Conservation (phyloP, 2,113 vertebrate genomes). For the Albula glossodonta region DNA sequence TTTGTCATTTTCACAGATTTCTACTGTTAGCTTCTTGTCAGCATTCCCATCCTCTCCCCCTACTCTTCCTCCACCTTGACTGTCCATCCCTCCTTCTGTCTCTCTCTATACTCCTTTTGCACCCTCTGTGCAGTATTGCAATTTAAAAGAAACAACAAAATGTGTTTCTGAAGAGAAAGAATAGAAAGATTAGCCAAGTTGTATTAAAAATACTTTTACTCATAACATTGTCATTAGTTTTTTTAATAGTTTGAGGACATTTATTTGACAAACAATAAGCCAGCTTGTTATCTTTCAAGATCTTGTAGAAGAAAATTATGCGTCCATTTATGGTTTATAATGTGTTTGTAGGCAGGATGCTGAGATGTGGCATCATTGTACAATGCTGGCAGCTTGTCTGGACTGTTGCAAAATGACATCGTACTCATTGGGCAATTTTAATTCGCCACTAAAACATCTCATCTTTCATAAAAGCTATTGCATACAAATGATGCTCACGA, state of each 20-base stretch:
- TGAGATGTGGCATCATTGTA: too few species aligned
- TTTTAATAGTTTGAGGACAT: background rate
- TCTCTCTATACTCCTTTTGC: background rate
- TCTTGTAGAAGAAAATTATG: too few species aligned
- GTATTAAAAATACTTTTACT: background rate
- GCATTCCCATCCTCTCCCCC: background rate
- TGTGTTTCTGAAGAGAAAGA: slow-evolving; percentile 4
- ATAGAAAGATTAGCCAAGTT: background rate
- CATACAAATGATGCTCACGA: background rate
- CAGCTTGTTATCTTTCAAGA: background rate
- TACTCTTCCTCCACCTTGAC: background rate
- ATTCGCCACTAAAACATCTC: background rate
- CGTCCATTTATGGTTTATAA: too few species aligned
- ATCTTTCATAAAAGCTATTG: background rate
- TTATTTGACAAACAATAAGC: background rate
- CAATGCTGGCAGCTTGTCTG: too few species aligned
- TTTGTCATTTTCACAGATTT: background rate
- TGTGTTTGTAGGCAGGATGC: too few species aligned
- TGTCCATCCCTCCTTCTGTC: slow-evolving; percentile 14
- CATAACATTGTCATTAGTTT: background rate
- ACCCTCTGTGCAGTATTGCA: background rate
- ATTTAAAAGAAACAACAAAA: slow-evolving; percentile 4
- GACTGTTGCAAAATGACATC: background rate
- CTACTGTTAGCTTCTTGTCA: background rate
- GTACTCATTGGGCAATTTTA: background rate